A percentile compares a stretch with the other conserved stretches of the same genome.
Evolutionary conservation across 2,797 vertebrate species (phyloP).

Genomic region (Chrysocyon brachyurus): DNA sequence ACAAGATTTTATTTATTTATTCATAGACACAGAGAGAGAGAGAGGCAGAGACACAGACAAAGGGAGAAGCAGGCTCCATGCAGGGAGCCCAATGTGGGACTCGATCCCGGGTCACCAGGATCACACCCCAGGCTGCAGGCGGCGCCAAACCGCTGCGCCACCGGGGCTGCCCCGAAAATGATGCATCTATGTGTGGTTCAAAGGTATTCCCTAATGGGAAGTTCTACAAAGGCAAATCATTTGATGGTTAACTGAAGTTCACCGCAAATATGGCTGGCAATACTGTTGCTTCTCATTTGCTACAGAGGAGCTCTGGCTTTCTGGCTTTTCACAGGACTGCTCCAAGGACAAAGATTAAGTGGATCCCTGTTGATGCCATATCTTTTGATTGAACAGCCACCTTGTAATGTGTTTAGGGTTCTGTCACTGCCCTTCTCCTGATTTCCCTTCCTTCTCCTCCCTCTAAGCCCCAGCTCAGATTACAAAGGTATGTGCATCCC

Average conservation of each 20-base stretch:
- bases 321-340: conserved; percentile 48
- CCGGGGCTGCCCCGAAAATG: not conserved
- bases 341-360: conserved; percentile 72
- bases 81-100: too few relatives aligned
- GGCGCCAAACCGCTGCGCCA: too few relatives aligned
- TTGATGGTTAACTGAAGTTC: conserved; percentile 63
- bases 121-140: too few relatives aligned
- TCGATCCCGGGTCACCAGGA: too few relatives aligned
- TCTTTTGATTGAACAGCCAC: conserved; percentile 54
- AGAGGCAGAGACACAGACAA: too few relatives aligned
- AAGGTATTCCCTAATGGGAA: conserved; percentile 30
- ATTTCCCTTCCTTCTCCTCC: not conserved
- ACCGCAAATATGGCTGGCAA: conserved; percentile 61
- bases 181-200: conserved; percentile 16
- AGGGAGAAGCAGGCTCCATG: too few relatives aligned
- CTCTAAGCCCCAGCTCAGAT: not conserved
- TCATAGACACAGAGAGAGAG: too few relatives aligned
- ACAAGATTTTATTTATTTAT: too few relatives aligned
- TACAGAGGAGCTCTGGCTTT: conserved; percentile 59
- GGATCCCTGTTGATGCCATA: conserved; percentile 10
- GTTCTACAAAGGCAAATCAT: conserved; percentile 61
- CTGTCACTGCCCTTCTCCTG: not conserved
- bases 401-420: not conserved
- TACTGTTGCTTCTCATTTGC: conserved; percentile 68
- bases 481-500: not conserved